Base-by-base conservation (phyloP, 2,113 vertebrate genomes). In the Coryphaenoides rupestris region DNA sequence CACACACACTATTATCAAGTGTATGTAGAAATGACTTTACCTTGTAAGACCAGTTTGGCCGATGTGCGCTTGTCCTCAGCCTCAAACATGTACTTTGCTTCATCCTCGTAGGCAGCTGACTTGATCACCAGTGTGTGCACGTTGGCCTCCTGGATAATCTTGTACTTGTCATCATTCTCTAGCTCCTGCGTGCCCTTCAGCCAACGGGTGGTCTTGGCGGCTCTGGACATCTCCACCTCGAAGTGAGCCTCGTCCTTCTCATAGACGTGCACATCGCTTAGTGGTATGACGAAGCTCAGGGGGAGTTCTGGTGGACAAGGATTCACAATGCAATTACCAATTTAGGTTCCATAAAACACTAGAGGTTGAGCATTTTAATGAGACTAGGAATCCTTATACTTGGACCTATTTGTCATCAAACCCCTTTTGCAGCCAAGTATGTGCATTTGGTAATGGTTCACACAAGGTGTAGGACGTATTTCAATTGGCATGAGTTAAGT, bases 231-330 rank as follows among this genome's bases (percentile, higher is more conserved):
- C 70, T 99, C 96, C 52, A 94, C 89, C 83, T 99, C 95, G 74
- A 98, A 98, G 65, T 90, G 92, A 0, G 93, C 96, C 72, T 96
- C 93, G 21, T 99, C 97, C 67, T 98, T 98, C 89, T 99, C 97
- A 53, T 95, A 98, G 62, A 98, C 95, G 64, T 95, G 94, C 23
- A 95, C 91, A 2, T 99, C 96, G 1, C 78, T 92, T 60, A 98
- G 88, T 1, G 94, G 87, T 0, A 92, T 93, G 66, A 98, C 91
- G 84, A 99, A 97, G 81, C 94, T 94, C 65, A 99, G 91, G 4
- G 96, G 96, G 70, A 98, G 84, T 68, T 99, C 97, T 99, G 90
- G 21, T 14, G 21, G 21, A 26, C 52, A 5, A 50, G 1, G 28
- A 5, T 2, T 54, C 4, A 45, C 69, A 63, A 76, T 3, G 52